Percentiles rank a stretch among this genome's conserved stretches.
phyloP scores from a whole-genome alignment of 2,113 vertebrate genomes.

The Orthonyx spaldingii region DNA sequence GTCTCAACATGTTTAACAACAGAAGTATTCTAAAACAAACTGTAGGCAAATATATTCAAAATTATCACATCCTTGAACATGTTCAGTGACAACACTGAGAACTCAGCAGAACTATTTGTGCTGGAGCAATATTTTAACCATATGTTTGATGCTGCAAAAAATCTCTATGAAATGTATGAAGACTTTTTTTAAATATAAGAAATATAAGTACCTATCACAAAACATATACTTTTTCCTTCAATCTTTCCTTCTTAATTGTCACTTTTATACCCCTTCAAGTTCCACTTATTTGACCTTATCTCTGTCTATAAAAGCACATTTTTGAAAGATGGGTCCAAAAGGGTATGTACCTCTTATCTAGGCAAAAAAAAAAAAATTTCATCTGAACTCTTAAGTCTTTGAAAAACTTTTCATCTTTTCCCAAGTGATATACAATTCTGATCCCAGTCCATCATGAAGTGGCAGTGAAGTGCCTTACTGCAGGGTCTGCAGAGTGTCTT shows the following conservation, averaged over 20 bases:
- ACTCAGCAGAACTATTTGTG: neutral
- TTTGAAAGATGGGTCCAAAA: neutral
- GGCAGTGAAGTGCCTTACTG: neutral
- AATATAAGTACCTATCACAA: neutral
- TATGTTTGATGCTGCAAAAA: neutral
- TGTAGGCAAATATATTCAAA: neutral
- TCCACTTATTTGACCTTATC: neutral
- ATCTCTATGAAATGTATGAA: neutral
- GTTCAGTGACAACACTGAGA: neutral
- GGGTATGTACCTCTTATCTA: neutral
- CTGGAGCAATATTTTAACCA: neutral
- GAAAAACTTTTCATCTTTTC: neutral
- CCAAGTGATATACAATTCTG: neutral
- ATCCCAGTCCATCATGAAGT: neutral
- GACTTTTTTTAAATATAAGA: neutral
- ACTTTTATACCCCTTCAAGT: neutral
- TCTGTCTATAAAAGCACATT: neutral
- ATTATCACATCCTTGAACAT: neutral
- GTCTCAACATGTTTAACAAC: constrained; percentile 8
- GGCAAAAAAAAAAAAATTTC: neutral
- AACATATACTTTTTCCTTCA: neutral
- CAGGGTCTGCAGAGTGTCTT: neutral
- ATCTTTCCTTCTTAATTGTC: neutral
- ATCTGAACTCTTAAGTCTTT: neutral
- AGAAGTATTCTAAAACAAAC: constrained; percentile 4